Evolutionary conservation across 2,113 vertebrate species (phyloP), one percentile per base, ranked within the genome.

Genomic region (Rostratula benghalensis): DNA sequence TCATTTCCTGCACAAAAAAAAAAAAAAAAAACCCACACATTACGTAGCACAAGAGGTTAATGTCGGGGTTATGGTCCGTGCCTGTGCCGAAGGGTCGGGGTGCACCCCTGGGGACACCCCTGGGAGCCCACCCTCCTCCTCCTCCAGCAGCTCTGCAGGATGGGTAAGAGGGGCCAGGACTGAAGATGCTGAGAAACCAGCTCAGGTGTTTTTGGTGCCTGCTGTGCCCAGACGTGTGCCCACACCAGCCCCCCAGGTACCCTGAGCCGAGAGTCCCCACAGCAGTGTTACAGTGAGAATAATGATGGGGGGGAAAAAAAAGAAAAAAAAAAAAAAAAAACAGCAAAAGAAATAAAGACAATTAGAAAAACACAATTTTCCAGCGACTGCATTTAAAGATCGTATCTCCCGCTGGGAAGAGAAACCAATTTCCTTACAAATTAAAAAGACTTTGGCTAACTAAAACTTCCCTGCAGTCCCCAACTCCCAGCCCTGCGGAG

Each of bases 351-450:
- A 76, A 57, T 7, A 24, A 81, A 89, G 41, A 22, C 41, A 63
- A 63, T 91, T 59, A 35, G 64, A 59, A 87, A 89, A 60, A 27
- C 6, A 20, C 46, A 37, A 48, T 87, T 96, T 94, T 82, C 64
- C 73, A 75, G 69, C 3, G 0, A 68, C 8, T 78, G 25, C 31
- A 0, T 78, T 93, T 89, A 41, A 54, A 91, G 81, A 69, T 75
- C 4, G 0, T 17, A 28, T 87, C 78, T 77, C 69, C 78, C 7
- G 0, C 56, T 31, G 87, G 51, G 94, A 64, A 74, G 46, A 70
- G n/a, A 94, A 94, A 71, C 28, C 65, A 59, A 89, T 91, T 96
- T 94, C 77, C 64, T 84, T 46, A 41, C 57, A 74, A 87, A 94
- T 68, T 59, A 87, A 41, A 74, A 83, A 56, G 37, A 31, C 19